Conservation (phyloP, 2,797 vertebrate genomes). For the Etheostoma nigrum region DNA sequence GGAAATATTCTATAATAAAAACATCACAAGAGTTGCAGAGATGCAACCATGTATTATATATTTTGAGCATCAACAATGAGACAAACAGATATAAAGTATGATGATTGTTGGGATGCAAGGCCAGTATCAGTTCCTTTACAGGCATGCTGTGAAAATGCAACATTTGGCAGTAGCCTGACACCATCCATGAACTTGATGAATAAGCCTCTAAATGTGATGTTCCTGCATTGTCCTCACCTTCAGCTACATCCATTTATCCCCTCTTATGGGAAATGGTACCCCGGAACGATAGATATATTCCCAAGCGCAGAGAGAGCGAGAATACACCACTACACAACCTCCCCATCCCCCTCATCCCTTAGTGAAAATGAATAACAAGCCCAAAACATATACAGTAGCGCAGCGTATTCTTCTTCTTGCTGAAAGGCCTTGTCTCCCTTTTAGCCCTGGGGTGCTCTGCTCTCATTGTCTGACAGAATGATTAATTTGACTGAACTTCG, state of each 20-base stretch:
- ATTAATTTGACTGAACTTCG: conserved; percentile 87
- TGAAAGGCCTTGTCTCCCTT: conserved; percentile 84
- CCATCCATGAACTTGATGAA: conserved; percentile 82
- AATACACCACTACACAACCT: conserved; percentile 55
- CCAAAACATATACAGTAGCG: conserved; percentile 71
- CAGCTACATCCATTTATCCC: conserved; percentile 82
- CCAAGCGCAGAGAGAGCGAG: conserved; percentile 48
- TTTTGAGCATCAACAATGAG: conserved; percentile 4
- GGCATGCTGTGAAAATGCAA: conserved; percentile 64
- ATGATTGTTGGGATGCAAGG: conserved; percentile 39
- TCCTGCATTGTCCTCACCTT: conserved; percentile 83
- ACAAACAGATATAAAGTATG: conserved; percentile 54
- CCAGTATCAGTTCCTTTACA: conserved; percentile 51
- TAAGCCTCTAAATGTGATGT: conserved; percentile 83
- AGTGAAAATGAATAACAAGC: conserved; percentile 84
- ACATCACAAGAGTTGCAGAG: neutral
- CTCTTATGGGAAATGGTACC: conserved; percentile 80
- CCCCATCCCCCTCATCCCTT: conserved; percentile 45
- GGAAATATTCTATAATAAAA: neutral
- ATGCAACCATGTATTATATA: neutral
- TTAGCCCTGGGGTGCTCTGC: conserved; percentile 82
- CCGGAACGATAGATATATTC: conserved; percentile 72
- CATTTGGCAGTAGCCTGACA: conserved; percentile 77
- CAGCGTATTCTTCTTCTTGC: conserved; percentile 78
- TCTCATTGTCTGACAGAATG: conserved; percentile 88